Base-by-base conservation (phyloP, 2,888 invertebrate species). In the Cosmia trapezina region DNA sequence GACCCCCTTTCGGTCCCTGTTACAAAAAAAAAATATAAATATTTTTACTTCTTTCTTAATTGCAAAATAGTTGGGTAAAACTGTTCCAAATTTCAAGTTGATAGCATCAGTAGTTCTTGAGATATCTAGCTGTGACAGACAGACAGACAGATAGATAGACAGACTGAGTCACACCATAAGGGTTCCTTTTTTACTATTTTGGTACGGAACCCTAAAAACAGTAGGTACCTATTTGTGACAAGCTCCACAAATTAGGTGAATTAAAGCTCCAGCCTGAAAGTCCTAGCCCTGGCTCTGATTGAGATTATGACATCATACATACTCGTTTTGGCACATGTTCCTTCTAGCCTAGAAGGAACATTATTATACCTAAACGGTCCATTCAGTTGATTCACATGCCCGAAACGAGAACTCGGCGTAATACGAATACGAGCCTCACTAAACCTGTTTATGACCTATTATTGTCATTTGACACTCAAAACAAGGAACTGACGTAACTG, bases 401-500 rank as follows among this genome's bases (percentile, higher is more conserved):
- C 73, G 60, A 76, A 79, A 81, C 64, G 63, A 65, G 62, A 47
- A 60, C 76, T 65, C 69, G 45, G 65, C 71, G 76, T 83, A 81
- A 85, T 72, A 77, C 57, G 76, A 84, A 74, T 73, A n/a, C n/a
- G n/a, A 79, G 80, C 76, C 81, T 78, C 75, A 77, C 78, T 84
- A 88, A 90, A 89, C 90, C 88, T 80, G 90, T 91, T 89, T 87
- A 85, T 85, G 84, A 84, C 80, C 86, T 83, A 88, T 88, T 87
- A 88, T 87, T 89, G 87, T 89, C 87, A 90, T 85, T 87, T 84
- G 86, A 86, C 76, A 86, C 85, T 86, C 82, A 83, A 84, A 89
- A 89, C 85, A 88, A 90, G 90, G 87, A 90, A 89, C 88, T 91
- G 89, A 90, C 88, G 89, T 88, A 91, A 90, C 73, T 61, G 57